Evolutionary conservation across 2,888 invertebrate species (phyloP).

Genomic region (Trachelus tabidus): DNA sequence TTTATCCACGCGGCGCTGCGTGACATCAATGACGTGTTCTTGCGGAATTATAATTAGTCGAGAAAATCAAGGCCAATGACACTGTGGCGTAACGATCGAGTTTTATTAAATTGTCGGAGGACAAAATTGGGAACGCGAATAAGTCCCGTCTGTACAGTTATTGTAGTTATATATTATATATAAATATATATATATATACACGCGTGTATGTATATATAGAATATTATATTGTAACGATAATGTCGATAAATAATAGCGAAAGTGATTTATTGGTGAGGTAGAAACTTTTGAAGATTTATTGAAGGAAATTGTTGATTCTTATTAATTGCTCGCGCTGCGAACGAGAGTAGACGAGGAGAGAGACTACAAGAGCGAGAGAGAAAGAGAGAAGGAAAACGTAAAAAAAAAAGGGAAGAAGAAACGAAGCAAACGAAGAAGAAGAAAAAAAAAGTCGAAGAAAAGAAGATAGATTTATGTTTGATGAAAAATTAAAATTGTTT

Average conservation of each 20-base stretch:
- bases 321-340: constrained; percentile 23
- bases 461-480: constrained; percentile 6
- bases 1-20: not conserved
- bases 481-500: constrained; percentile 16
- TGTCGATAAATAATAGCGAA: constrained; percentile 34
- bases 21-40: constrained; percentile 5
- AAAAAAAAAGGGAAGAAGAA: not conserved
- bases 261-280: constrained; percentile 26
- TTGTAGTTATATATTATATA: constrained; percentile 45
- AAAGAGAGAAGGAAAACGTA: not conserved
- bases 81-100: constrained; percentile 30
- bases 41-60: constrained; percentile 11
- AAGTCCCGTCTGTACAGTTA: constrained; percentile 59
- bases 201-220: constrained; percentile 40
- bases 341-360: not conserved
- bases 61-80: constrained; percentile 31
- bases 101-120: constrained; percentile 27
- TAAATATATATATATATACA: constrained; percentile 41
- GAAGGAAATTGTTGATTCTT: constrained; percentile 44
- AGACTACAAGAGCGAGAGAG: not conserved
- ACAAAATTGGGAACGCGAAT: constrained; percentile 39
- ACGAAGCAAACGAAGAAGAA: constrained; percentile 2
- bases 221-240: constrained; percentile 40
- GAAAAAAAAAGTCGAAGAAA: not conserved
- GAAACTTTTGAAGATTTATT: constrained; percentile 45